Base-by-base conservation (phyloP, 2,797 vertebrate species). In the Enteromius unitaeniatus region DNA sequence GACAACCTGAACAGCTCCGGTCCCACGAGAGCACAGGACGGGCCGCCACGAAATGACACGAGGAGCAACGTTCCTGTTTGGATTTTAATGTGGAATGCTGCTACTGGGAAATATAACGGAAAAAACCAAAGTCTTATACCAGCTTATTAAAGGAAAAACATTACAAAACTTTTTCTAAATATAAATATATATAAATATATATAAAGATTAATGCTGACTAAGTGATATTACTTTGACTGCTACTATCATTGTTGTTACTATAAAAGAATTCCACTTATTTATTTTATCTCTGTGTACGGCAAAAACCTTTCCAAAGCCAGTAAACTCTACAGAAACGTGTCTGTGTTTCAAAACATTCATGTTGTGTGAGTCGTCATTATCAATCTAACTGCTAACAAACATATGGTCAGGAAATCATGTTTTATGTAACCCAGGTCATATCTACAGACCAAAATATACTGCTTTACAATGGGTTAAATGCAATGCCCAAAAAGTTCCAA, bases 261-360 rank as follows among this genome's bases (percentile, higher is more conserved):
- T 94, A 94, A 95, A 95, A 93, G 92, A 94, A 95, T 95, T 95
- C 94, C 93, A 93, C 93, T 94, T 95, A 95, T 95, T 95, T 95
- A 95, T 95, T 95, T 95, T 93, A 94, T 93, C 92, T 95, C 92
- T 94, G 93, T 95, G 94, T 95, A 93, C 90, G 93, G 93, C 93
- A 93, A 84, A 78, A 60, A 93, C 93, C 93, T 94, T 94, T 95
- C 92, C 93, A 81, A 94, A 93, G 92, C 94, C 93, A 95, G 94
- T 95, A 95, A 95, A 95, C 92, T 91, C 91, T 93, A 92, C 90
- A 92, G 93, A 95, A 94, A 93, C 45, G 42, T 85, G 86, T 86
- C 69, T 79, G 78, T 88, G 87, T 88, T 86, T 85, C 81, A 85
- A 88, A 87, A 83, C 60, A 81, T 84, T 45, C 62, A 58, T 73